Conservation (phyloP, 2,888 invertebrate species). For the Kuschelorhynchus macadamiae region DNA sequence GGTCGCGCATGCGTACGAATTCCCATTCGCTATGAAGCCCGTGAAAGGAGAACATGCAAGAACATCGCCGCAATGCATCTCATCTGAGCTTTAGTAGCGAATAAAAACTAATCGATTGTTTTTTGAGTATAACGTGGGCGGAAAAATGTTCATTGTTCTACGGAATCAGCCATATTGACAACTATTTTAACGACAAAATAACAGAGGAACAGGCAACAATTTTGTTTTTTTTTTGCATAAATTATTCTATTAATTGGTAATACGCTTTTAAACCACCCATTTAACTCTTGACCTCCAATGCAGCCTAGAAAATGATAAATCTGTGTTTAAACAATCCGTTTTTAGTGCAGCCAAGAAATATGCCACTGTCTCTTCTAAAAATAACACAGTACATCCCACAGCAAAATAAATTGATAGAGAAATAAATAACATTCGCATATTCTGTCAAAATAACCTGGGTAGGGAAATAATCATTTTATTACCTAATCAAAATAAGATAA, state of each 20-base stretch:
- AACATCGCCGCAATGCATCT: constrained; percentile 45
- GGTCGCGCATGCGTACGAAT: constrained; percentile 64
- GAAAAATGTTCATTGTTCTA: constrained; percentile 19
- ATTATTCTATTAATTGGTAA: constrained; percentile 14
- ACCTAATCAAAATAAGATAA: constrained; percentile 48
- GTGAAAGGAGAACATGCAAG: constrained; percentile 59
- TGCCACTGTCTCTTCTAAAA: constrained; percentile 1
- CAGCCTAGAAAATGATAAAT: background rate
- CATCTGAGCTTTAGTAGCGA: constrained; percentile 35
- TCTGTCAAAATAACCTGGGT: constrained; percentile 38
- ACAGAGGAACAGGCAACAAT: too few species aligned
- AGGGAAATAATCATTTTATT: constrained; percentile 36
- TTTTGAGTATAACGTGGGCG: constrained; percentile 36
- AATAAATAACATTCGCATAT: constrained; percentile 16
- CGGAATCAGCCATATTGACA: background rate
- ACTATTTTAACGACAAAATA: constrained; percentile 2
- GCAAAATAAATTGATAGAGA: background rate
- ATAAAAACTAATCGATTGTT: constrained; percentile 39
- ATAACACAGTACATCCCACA: background rate
- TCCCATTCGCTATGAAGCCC: constrained; percentile 59
- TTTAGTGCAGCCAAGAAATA: constrained; percentile 1
- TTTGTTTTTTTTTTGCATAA: too few species aligned
- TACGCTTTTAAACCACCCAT: constrained; percentile 5
- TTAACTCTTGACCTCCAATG: constrained; percentile 15
- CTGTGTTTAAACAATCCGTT: background rate